phyloP scores from a whole-genome alignment of 2,113 vertebrate genomes.

The Serilophus lunatus region DNA sequence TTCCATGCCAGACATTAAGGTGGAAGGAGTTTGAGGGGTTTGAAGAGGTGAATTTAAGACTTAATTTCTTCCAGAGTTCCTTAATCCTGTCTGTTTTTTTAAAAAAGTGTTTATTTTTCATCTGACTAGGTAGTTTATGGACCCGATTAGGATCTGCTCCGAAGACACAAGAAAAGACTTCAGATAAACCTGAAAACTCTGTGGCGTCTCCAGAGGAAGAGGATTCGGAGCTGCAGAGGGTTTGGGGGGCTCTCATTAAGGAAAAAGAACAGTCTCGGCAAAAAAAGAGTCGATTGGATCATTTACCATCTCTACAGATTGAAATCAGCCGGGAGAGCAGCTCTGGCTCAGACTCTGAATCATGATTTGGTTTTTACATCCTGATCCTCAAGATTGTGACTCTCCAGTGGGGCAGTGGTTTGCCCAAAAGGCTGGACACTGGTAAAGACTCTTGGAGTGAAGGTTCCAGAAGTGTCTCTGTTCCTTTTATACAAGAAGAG shows the following conservation, averaged over 20 bases:
- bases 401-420: background rate
- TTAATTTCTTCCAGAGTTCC: background rate
- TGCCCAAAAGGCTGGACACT: background rate
- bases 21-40: background rate
- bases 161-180: constrained; percentile 74
- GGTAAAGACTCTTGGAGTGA: constrained; percentile 41
- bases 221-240: constrained; percentile 89
- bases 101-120: background rate
- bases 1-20: background rate
- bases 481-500: constrained; percentile 30
- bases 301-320: constrained; percentile 94
- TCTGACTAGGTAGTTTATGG: constrained; percentile 84
- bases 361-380: constrained; percentile 75
- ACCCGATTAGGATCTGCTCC: constrained; percentile 87
- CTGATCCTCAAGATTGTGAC: background rate
- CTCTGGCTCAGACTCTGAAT: constrained; percentile 89
- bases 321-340: constrained; percentile 98
- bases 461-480: background rate
- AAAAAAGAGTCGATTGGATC: constrained; percentile 94
- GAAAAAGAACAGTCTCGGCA: constrained; percentile 89
- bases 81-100: background rate
- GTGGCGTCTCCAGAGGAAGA: constrained; percentile 79
- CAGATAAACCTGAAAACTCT: constrained; percentile 67
- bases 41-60: background rate
- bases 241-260: constrained; percentile 97